A percentile compares a stretch with the other conserved stretches of the same genome.
These are phyloP conservation scores for Seriola rivoliana DNA, from an alignment of 2,113 vertebrate species.

Conservation along the genomic window DNA sequence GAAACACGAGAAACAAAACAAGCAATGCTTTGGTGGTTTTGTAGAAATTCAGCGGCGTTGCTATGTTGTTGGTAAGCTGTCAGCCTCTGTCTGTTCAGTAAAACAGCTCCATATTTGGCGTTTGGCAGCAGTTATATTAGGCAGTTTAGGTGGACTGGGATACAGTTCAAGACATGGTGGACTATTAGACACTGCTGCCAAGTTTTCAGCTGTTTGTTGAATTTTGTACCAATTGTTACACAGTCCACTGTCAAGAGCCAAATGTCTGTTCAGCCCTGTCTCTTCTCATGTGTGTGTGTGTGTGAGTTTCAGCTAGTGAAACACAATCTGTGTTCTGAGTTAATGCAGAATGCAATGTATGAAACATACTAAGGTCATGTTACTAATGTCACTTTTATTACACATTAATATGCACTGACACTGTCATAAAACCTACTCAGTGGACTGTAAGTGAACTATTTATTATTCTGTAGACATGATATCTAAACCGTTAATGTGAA, in stretches of 20 bases:
- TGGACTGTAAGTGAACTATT: neutral
- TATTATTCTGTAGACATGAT: neutral
- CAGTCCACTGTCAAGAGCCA: constrained; percentile 43
- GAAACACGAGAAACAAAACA: constrained; percentile 27
- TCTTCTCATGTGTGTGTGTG: constrained; percentile 9
- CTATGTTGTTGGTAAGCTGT: constrained; percentile 35
- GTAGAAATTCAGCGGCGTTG: constrained; percentile 28
- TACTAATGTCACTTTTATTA: neutral
- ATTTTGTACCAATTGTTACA: constrained; percentile 47
- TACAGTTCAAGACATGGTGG: constrained; percentile 41
- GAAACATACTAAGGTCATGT: neutral
- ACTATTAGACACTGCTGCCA: constrained; percentile 40
- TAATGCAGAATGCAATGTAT: neutral
- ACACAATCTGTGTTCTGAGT: neutral
- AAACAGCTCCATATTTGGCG: constrained; percentile 39
- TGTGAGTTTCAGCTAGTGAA: constrained; percentile 4
- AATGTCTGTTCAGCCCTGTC: neutral
- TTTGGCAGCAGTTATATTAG: constrained; percentile 40
- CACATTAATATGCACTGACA: neutral
- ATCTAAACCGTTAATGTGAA: neutral
- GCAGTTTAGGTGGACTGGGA: constrained; percentile 43
- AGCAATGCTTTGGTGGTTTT: constrained; percentile 3
- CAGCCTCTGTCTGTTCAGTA: constrained; percentile 32
- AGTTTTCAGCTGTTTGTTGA: constrained; percentile 52
- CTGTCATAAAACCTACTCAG: neutral